Conservation (phyloP, 2,113 vertebrate genomes). For the Serilophus lunatus region DNA sequence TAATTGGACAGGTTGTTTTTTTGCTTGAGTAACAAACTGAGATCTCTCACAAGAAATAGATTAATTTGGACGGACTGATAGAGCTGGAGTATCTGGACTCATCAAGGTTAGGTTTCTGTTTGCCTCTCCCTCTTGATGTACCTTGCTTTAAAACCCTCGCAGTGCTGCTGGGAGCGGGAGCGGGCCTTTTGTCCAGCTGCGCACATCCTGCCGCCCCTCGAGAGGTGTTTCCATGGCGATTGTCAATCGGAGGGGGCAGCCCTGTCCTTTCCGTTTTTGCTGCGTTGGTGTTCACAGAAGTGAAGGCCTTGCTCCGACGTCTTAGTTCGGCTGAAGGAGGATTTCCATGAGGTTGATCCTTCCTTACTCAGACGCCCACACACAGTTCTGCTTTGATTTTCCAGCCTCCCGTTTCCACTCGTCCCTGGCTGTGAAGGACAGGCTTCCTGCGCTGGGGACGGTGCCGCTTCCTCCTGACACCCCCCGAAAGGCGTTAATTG, state of each 20-base stretch:
- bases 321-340: slow-evolving; percentile 24
- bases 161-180: too few species aligned
- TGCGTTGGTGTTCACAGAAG: slow-evolving; percentile 36
- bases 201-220: neutral
- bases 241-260: slow-evolving; percentile 60
- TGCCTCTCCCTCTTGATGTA: neutral
- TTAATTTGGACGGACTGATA: neutral
- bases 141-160: too few species aligned
- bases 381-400: neutral
- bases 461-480: neutral
- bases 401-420: neutral
- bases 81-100: neutral
- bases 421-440: neutral
- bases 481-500: too few species aligned
- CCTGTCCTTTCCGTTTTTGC: slow-evolving; percentile 27
- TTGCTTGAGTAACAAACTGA: neutral
- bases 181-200: neutral
- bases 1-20: neutral
- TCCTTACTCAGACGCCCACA: slow-evolving; percentile 15
- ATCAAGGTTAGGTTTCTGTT: neutral
- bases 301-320: slow-evolving; percentile 53
- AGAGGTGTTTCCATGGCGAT: slow-evolving; percentile 68
- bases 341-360: slow-evolving; percentile 51
- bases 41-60: neutral
- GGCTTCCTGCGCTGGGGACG: neutral